These are phyloP conservation scores for Phymorhynchus buccinoides DNA, from an alignment of 1,140 invertebrate species.

Conservation along the genomic window DNA sequence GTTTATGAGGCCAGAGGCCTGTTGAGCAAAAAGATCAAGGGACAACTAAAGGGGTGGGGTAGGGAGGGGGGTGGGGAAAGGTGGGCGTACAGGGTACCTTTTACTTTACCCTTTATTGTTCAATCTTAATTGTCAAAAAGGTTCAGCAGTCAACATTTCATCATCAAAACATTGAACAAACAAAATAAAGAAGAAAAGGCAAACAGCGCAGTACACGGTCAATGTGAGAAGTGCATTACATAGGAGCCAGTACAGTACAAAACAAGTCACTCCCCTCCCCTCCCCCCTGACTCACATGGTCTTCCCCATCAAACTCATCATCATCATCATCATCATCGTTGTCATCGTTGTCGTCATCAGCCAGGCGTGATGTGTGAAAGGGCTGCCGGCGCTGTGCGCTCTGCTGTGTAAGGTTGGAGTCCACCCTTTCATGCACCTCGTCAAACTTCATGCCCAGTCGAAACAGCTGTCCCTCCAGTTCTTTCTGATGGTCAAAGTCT, in stretches of 20 bases:
- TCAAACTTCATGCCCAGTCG: constrained; percentile 70
- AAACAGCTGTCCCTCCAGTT: constrained; percentile 68
- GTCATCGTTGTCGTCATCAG: constrained; percentile 29
- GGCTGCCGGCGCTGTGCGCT: constrained; percentile 58
- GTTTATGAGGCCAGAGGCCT: no score
- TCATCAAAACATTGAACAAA: no score
- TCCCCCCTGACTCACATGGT: not conserved
- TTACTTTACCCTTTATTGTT: no score
- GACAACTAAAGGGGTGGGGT: not conserved
- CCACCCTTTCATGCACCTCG: constrained; percentile 67
- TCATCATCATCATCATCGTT: not conserved
- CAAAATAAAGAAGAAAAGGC: no score
- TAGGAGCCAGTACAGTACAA: no score
- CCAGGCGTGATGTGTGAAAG: constrained; percentile 57
- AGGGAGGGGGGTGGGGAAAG: not conserved
- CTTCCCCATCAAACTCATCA: not conserved
- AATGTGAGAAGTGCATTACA: no score
- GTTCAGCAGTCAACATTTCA: no score
- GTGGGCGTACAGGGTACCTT: no score
- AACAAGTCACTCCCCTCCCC: no score
- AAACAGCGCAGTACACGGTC: no score
- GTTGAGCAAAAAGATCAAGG: not conserved
- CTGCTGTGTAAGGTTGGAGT: constrained; percentile 62
- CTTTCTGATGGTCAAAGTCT: constrained; percentile 68
- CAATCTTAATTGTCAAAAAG: no score